These are phyloP conservation scores for Antheraea yamamai DNA, from an alignment of 2,888 invertebrate genomes.

Conservation along the genomic window DNA sequence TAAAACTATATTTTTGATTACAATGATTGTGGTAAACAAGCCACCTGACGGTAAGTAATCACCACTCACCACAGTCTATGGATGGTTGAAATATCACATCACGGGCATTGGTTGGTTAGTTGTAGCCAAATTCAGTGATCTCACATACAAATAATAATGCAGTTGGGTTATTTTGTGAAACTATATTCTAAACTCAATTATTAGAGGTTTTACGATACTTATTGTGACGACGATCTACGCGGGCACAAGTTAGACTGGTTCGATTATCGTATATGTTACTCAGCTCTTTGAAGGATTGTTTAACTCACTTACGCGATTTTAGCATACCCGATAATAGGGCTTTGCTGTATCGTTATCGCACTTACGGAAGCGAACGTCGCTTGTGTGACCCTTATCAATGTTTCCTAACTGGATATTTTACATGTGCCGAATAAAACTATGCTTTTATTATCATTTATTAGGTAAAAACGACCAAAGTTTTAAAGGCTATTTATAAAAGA, in stretches of 20 bases:
- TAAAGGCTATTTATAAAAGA: not conserved
- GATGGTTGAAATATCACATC: no score
- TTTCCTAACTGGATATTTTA: slow-evolving; percentile 13
- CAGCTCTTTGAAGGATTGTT: not conserved
- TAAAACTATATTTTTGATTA: not conserved
- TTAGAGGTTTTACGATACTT: not conserved
- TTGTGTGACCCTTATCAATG: slow-evolving; percentile 13
- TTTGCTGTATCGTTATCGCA: slow-evolving; percentile 18
- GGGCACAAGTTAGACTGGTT: not conserved
- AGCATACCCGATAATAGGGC: not conserved
- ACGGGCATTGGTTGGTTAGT: no score
- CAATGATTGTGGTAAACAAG: no score
- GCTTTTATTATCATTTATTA: slow-evolving; percentile 1
- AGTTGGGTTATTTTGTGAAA: no score
- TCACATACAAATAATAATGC: no score
- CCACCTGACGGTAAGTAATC: no score
- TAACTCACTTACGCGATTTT: not conserved
- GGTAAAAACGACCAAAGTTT: not conserved
- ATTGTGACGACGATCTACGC: not conserved
- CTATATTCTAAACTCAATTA: not conserved
- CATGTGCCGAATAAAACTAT: not conserved
- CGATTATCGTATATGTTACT: not conserved
- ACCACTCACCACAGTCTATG: no score
- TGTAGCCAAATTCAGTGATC: no score
- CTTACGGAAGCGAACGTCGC: slow-evolving; percentile 17